Percentiles rank a stretch among this genome's conserved stretches.
Evolutionary conservation across 2,113 vertebrate species (phyloP).

Genomic region (Gasterosteus aculeatus): DNA sequence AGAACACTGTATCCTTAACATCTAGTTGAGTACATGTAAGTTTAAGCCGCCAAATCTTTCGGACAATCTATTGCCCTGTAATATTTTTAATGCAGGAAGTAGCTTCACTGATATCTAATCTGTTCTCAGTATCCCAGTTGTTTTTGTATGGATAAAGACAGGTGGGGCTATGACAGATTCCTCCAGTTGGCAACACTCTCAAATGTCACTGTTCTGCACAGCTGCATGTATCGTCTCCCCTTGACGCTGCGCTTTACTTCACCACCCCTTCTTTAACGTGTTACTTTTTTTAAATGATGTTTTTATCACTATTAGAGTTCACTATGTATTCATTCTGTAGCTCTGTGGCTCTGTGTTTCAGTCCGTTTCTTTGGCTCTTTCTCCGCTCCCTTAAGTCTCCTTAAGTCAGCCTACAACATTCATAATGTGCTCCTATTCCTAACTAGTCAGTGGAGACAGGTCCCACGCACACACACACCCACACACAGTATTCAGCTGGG

Average conservation of each 20-base stretch:
- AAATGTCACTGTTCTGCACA: slow-evolving; percentile 62
- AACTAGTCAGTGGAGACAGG: slow-evolving; percentile 50
- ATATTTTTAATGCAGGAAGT: slow-evolving; percentile 30
- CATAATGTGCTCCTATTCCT: slow-evolving; percentile 46
- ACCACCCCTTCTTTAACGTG: slow-evolving; percentile 13
- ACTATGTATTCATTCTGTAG: not conserved
- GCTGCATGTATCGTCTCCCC: slow-evolving; percentile 32
- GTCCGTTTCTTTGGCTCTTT: slow-evolving; percentile 24
- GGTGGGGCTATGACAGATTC: slow-evolving; percentile 67
- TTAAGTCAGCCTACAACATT: slow-evolving; percentile 36
- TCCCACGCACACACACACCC: slow-evolving; percentile 18
- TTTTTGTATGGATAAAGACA: slow-evolving; percentile 73
- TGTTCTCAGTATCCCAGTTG: slow-evolving; percentile 47
- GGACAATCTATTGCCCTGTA: not conserved
- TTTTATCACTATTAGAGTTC: not conserved
- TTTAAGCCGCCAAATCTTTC: slow-evolving; percentile 4
- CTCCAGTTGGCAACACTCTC: slow-evolving; percentile 65
- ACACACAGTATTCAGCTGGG: not conserved
- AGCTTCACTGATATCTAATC: slow-evolving; percentile 55
- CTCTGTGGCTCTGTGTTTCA: not conserved
- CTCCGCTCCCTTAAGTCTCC: slow-evolving; percentile 31
- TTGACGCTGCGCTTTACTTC: slow-evolving; percentile 15
- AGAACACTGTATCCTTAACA: not conserved
- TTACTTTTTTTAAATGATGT: not conserved
- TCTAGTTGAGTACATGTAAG: not conserved